Evolutionary conservation across 1,140 invertebrate species (phyloP).

Genomic region (Plectrocnemia conspersa): DNA sequence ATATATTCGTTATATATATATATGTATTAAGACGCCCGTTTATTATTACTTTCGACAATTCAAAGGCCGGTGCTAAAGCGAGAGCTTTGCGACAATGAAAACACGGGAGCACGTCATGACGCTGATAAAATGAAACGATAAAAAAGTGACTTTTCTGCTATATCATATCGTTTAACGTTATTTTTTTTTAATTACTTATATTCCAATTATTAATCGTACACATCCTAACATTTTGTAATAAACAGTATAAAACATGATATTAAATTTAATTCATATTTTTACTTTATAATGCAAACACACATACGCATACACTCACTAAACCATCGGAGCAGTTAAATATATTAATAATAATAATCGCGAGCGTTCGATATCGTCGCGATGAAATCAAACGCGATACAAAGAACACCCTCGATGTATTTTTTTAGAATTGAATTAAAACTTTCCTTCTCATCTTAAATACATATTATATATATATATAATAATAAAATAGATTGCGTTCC

Average conservation of each 20-base stretch:
- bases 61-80: too few relatives aligned
- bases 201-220: conserved; percentile 19
- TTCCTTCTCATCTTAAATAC: conserved; percentile 12
- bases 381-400: conserved; percentile 8
- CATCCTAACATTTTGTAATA: conserved; percentile 33
- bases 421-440: conserved; percentile 4
- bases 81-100: too few relatives aligned
- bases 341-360: not conserved
- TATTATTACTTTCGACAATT: too few relatives aligned
- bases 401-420: not conserved
- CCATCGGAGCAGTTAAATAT: not conserved
- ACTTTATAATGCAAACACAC: conserved; percentile 17
- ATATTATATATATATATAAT: too few relatives aligned
- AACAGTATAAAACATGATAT: conserved; percentile 35
- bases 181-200: not conserved
- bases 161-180: not conserved
- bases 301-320: conserved; percentile 11
- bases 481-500: conserved; percentile 1
- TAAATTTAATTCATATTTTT: conserved; percentile 30
- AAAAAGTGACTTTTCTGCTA: conserved; percentile 4
- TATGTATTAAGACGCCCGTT: too few relatives aligned
- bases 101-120: too few relatives aligned
- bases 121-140: too few relatives aligned
- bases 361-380: not conserved
- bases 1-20: too few relatives aligned